phyloP scores from a whole-genome alignment of 2,797 vertebrate genomes.

The Graptemys geographica region DNA sequence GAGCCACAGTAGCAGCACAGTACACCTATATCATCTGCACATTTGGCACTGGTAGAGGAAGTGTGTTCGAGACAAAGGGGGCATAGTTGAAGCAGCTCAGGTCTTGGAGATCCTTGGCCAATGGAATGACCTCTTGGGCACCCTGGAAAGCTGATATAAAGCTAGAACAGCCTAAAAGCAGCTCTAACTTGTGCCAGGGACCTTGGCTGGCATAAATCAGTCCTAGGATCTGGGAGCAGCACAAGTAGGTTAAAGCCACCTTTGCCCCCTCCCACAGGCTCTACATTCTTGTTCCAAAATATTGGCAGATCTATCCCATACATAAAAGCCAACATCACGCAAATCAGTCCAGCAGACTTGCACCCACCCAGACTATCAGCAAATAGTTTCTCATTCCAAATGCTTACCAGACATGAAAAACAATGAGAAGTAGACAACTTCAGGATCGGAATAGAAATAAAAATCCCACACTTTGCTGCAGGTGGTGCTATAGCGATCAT shows the following conservation, averaged over 20 bases:
- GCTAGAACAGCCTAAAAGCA: neutral
- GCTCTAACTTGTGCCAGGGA: neutral
- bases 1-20: neutral
- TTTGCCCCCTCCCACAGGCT: neutral
- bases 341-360: neutral
- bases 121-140: neutral
- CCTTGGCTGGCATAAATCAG: neutral
- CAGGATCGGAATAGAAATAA: neutral
- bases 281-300: neutral
- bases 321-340: neutral
- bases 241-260: fast-evolving
- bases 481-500: neutral
- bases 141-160: neutral
- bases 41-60: neutral
- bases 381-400: conserved; percentile 35
- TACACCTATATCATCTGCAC: neutral
- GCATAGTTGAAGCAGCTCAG: neutral
- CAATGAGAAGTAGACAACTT: neutral
- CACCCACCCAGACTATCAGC: neutral
- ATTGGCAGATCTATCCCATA: fast-evolving
- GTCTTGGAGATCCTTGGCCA: neutral
- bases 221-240: fast-evolving
- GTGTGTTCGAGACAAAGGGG: neutral
- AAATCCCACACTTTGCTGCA: neutral
- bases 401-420: neutral